These are phyloP conservation scores for Ara ararauna DNA, from an alignment of 2,797 vertebrate genomes.

Conservation along the genomic window DNA sequence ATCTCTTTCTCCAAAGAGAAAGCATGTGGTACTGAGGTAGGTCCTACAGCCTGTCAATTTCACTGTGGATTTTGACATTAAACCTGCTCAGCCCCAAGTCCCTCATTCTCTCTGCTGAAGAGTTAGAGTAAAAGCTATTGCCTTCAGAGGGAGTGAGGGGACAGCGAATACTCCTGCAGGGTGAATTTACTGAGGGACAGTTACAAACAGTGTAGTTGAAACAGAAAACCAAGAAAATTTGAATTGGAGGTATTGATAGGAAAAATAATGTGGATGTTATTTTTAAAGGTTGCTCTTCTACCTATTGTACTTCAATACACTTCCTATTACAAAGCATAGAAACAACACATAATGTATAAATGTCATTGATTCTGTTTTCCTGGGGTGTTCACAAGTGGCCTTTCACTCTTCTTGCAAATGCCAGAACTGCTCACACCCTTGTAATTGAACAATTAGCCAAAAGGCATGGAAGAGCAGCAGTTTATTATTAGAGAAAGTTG, in stretches of 20 bases:
- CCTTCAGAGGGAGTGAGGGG: not conserved
- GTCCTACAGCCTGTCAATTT: not conserved
- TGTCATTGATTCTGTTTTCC: slow-evolving; percentile 65
- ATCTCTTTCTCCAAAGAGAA: not conserved
- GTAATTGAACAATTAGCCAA: slow-evolving; percentile 72
- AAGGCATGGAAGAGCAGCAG: slow-evolving; percentile 51
- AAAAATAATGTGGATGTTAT: not conserved
- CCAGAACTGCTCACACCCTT: slow-evolving; percentile 61
- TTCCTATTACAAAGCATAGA: slow-evolving; percentile 20
- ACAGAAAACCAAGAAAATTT: not conserved
- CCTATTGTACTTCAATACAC: not conserved
- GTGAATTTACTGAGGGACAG: not conserved
- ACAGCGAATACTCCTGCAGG: not conserved
- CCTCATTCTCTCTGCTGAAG: not conserved
- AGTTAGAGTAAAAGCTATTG: not conserved
- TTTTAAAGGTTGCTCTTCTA: slow-evolving; percentile 15
- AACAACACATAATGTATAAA: slow-evolving; percentile 39
- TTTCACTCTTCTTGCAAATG: slow-evolving; percentile 68
- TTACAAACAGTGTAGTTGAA: not conserved
- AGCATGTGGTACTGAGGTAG: not conserved
- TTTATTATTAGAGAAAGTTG: slow-evolving; percentile 55
- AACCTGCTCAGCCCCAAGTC: not conserved
- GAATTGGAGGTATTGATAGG: not conserved
- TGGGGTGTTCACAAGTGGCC: slow-evolving; percentile 31
- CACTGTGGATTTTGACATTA: not conserved